Percentiles rank a stretch among this genome's conserved stretches.
Conservation (phyloP, 2,888 invertebrate genomes). For the Mythimna pallens region DNA sequence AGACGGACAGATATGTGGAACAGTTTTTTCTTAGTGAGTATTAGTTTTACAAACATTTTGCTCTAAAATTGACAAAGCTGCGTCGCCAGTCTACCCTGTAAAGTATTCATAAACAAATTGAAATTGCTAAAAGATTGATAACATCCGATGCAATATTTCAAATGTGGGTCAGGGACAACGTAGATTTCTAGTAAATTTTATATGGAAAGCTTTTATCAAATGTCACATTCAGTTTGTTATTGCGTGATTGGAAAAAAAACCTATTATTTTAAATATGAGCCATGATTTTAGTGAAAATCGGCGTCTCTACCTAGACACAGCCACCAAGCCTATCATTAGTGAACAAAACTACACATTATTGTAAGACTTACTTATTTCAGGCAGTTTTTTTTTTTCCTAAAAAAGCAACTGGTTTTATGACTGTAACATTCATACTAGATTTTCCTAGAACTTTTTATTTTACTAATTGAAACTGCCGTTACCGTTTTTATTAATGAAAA, state of each 20-base stretch:
- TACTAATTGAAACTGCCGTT: too few species aligned
- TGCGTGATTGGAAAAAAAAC: not conserved
- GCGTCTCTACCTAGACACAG: too few species aligned
- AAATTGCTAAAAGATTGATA: not conserved
- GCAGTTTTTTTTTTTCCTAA: too few species aligned
- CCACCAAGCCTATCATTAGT: too few species aligned
- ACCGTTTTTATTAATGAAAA: not conserved
- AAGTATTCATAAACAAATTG: conserved; percentile 16
- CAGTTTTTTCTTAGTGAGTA: not conserved
- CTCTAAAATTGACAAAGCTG: not conserved
- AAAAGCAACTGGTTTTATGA: too few species aligned
- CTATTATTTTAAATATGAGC: not conserved
- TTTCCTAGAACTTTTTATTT: not conserved
- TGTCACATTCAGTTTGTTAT: not conserved
- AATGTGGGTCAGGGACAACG: not conserved
- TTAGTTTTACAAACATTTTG: not conserved
- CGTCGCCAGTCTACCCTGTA: not conserved
- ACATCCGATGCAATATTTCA: not conserved
- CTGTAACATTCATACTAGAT: too few species aligned
- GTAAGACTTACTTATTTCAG: too few species aligned
- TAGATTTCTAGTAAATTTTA: not conserved
- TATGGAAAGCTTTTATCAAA: too few species aligned
- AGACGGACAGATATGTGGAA: too few species aligned
- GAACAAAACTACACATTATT: too few species aligned
- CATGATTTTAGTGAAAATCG: too few species aligned